Conservation (phyloP, 2,888 invertebrate genomes). For the Drosophila diplacantha region DNA sequence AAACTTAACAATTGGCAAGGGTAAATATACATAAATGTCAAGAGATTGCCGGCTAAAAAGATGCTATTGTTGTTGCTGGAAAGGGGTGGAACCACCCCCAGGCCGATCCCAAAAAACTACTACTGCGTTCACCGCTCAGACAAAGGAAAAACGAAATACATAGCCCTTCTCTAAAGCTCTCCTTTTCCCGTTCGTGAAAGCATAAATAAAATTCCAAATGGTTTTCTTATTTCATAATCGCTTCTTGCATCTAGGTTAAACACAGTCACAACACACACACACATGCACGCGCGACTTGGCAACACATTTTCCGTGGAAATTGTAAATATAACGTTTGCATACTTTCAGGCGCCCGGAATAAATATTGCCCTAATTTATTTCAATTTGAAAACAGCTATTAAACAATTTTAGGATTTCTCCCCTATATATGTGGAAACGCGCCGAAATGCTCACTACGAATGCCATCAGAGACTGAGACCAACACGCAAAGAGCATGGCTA, state of each 20-base stretch:
- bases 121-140: constrained; percentile 1
- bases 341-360: background rate
- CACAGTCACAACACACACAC: constrained; percentile 8
- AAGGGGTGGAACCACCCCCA: constrained; percentile 27
- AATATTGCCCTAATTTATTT: background rate
- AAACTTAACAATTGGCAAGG: constrained; percentile 22
- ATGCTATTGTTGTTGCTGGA: constrained; percentile 8
- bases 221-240: constrained; percentile 65
- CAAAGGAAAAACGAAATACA: constrained; percentile 12
- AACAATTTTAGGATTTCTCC: constrained; percentile 8
- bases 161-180: background rate
- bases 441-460: constrained; percentile 46
- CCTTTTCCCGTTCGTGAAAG: background rate
- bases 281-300: background rate
- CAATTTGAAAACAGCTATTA: constrained; percentile 9
- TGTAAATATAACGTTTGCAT: background rate
- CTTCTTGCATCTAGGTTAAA: constrained; percentile 43
- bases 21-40: constrained; percentile 22
- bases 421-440: constrained; percentile 9
- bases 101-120: constrained; percentile 10
- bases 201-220: constrained; percentile 29
- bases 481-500: constrained; percentile 13
- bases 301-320: background rate
- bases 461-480: constrained; percentile 59
- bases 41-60: constrained; percentile 27